These are phyloP conservation scores for Plestiodon gilberti DNA, from an alignment of 2,113 vertebrate species.

Conservation along the genomic window DNA sequence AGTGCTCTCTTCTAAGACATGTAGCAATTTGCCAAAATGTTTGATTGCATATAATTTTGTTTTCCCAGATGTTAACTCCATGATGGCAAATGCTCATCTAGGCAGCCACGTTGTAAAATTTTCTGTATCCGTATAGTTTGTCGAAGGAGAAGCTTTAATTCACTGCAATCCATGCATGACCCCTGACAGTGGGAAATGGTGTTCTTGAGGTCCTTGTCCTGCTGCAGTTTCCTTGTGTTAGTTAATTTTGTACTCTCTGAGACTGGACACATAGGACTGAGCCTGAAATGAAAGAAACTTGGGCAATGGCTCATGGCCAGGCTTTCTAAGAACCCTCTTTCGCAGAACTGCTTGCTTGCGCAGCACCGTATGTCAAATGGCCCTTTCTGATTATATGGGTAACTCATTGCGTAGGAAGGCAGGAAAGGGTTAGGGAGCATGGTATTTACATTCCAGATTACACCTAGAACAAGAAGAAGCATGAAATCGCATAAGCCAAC, in stretches of 20 bases:
- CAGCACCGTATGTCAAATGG: neutral
- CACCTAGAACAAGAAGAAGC: neutral
- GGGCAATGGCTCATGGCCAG: neutral
- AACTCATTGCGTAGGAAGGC: neutral
- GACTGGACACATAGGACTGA: neutral
- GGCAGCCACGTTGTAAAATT: neutral
- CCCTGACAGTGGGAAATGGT: neutral
- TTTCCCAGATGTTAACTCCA: neutral
- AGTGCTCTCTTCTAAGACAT: neutral
- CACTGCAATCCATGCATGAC: neutral
- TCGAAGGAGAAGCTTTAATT: neutral
- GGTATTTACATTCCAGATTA: slow-evolving; percentile 1
- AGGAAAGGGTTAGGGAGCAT: neutral
- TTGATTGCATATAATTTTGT: neutral
- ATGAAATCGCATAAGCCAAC: neutral
- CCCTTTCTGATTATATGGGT: neutral
- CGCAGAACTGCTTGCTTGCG: slow-evolving; percentile 10
- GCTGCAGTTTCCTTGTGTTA: neutral
- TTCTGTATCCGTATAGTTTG: neutral
- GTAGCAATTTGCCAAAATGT: neutral
- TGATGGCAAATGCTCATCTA: neutral
- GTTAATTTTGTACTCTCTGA: neutral
- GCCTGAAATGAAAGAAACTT: neutral
- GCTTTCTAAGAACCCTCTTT: slow-evolving; percentile 33
- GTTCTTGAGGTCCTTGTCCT: neutral